phyloP scores from a whole-genome alignment of 2,113 vertebrate genomes.

The Hucho hucho region DNA sequence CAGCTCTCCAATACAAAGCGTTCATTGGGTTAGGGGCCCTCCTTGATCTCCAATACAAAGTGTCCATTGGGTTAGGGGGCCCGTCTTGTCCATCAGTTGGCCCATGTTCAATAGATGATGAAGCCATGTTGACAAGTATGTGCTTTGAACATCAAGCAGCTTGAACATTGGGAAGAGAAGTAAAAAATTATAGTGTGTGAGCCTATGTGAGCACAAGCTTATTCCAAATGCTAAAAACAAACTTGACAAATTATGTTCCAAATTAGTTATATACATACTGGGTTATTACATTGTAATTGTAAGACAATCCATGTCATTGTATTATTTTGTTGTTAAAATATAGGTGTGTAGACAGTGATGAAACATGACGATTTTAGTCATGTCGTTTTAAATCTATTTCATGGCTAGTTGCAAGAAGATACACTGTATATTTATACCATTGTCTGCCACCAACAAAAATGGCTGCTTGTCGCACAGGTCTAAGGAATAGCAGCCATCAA shows the following conservation, averaged over 20 bases:
- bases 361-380: neutral
- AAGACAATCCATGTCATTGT: constrained; percentile 16
- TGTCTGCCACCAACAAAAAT: constrained; percentile 46
- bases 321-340: constrained; percentile 38
- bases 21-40: no score
- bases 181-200: no score
- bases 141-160: neutral
- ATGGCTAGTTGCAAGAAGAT: constrained; percentile 17
- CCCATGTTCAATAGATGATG: constrained; percentile 6
- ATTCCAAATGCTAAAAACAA: no score
- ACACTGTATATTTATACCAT: constrained; percentile 40
- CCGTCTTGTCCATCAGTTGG: neutral
- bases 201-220: no score
- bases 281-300: no score
- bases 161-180: no score
- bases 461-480: constrained; percentile 37
- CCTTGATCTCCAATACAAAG: no score
- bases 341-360: constrained; percentile 16
- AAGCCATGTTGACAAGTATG: constrained; percentile 6
- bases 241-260: no score
- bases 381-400: neutral
- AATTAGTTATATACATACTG: no score
- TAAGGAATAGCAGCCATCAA: constrained; percentile 35
- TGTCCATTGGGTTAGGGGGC: neutral
- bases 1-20: no score